These are phyloP conservation scores for Ispidina lecontei DNA, from an alignment of 2,797 vertebrate species.

Conservation along the genomic window DNA sequence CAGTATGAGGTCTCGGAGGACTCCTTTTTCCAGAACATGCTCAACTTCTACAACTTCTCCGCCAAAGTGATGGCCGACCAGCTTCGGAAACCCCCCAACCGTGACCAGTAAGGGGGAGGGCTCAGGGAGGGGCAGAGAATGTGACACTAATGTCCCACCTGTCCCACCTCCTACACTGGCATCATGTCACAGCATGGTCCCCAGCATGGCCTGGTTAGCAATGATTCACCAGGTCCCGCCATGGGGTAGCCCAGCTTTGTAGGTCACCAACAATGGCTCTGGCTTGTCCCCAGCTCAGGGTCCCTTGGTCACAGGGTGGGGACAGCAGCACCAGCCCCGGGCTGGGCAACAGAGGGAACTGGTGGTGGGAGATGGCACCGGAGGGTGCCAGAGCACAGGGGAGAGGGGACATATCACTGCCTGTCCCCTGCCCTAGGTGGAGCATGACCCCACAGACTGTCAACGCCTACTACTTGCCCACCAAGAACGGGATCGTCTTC, in stretches of 20 bases:
- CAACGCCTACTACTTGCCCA: slow-evolving; percentile 97
- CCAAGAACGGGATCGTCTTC: slow-evolving; percentile 97
- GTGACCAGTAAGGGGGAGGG: slow-evolving; percentile 89
- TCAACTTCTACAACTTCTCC: slow-evolving; percentile 98
- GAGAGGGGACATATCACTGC: not conserved
- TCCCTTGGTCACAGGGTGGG: not conserved
- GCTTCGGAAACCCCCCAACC: slow-evolving; percentile 94
- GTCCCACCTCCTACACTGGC: not conserved
- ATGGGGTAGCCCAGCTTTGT: not conserved
- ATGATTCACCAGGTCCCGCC: not conserved
- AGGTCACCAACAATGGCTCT: not conserved
- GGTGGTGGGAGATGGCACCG: not conserved
- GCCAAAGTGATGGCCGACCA: slow-evolving; percentile 96
- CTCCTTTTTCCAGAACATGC: slow-evolving; percentile 97
- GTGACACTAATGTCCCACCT: not conserved
- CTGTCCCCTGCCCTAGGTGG: slow-evolving; percentile 82
- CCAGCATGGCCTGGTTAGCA: not conserved
- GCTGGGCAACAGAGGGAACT: not conserved
- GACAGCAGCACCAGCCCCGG: not conserved
- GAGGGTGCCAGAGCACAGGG: not conserved
- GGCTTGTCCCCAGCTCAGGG: not conserved
- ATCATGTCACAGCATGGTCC: not conserved
- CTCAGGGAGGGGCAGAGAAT: not conserved
- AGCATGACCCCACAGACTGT: slow-evolving; percentile 98
- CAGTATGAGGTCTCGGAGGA: slow-evolving; percentile 95